A percentile compares a stretch with the other conserved stretches of the same genome.
Conservation (phyloP, 2,888 invertebrate species). For the Drosophila quasianomalipes region DNA sequence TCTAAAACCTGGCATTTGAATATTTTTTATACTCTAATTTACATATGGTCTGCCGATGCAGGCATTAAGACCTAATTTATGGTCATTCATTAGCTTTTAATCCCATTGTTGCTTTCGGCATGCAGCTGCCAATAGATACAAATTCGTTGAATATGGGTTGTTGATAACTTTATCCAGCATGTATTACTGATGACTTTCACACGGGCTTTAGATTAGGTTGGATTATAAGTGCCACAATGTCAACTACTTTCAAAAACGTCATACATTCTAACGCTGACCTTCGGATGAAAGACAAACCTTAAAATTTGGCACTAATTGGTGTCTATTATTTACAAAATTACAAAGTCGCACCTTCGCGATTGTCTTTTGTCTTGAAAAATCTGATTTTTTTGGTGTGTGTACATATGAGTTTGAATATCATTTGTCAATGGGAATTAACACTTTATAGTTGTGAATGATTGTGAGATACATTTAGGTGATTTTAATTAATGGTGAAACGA, state of each 20-base stretch:
- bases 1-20: constrained; percentile 57
- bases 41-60: constrained; percentile 61
- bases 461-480: background rate
- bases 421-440: constrained; percentile 12
- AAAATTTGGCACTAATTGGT: constrained; percentile 29
- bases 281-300: constrained; percentile 18
- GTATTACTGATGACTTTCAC: constrained; percentile 24
- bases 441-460: background rate
- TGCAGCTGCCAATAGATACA: constrained; percentile 18
- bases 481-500: background rate
- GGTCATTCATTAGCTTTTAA: constrained; percentile 21
- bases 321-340: constrained; percentile 12
- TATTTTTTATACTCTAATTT: constrained; percentile 49
- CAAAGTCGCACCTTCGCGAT: constrained; percentile 27
- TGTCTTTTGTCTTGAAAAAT: constrained; percentile 20
- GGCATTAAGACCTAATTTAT: constrained; percentile 40
- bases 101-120: constrained; percentile 11
- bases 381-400: constrained; percentile 3
- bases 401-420: background rate
- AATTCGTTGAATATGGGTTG: constrained; percentile 6
- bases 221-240: constrained; percentile 64
- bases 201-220: constrained; percentile 18
- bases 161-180: constrained; percentile 24
- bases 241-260: constrained; percentile 74
- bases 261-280: constrained; percentile 53